Base-by-base conservation (phyloP, 2,113 vertebrate species). In the Ondatra zibethicus region DNA sequence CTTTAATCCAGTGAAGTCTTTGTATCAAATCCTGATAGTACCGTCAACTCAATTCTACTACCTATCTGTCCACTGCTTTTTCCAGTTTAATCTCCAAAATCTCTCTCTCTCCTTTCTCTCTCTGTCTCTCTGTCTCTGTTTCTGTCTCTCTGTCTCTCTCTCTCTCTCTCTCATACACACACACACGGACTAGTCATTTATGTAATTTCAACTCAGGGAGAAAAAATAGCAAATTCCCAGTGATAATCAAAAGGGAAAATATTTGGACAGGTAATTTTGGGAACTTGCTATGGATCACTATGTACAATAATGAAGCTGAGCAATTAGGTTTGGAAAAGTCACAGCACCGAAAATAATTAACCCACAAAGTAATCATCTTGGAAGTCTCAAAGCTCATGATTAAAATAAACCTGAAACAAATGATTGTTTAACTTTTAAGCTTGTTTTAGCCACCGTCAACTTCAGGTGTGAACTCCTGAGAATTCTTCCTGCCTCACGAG, bases 341-440 rank as follows among this genome's bases (percentile, higher is more conserved):
- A 88, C 73, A 93, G 94, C 73, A 91, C 95, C 97, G 73, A 42
- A 96, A 97, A 95, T 78, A 91, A 52, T 88, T 97, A 97, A 93
- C 3, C 36, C 94, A 93, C 85, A 94, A 91, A 95, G 92, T 95
- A 96, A 96, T 96, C 98, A 97, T 98, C 95, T 97, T 93, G 96
- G 95, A 96, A 96, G 91, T 97, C 97, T 95, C 97, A 96, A 96
- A 97, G 86, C 87, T 98, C 96, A 96, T 52, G 33, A 95, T 89
- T 95, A 97, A 97, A 95, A 93, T 92, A 98, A 98, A 97, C 66
- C 86, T 97, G 89, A 81, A 98, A 97, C 70, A 96, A 95, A 95
- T 94, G 98, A 97, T 96, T 98, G 96, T 97, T 98, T 98, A 97
- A 97, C 97, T 97, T 97, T 96, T 89, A 97, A 96, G 96, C 94